These are phyloP conservation scores for Dromius quadrimaculatus DNA, from an alignment of 2,888 invertebrate species.

Conservation along the genomic window DNA sequence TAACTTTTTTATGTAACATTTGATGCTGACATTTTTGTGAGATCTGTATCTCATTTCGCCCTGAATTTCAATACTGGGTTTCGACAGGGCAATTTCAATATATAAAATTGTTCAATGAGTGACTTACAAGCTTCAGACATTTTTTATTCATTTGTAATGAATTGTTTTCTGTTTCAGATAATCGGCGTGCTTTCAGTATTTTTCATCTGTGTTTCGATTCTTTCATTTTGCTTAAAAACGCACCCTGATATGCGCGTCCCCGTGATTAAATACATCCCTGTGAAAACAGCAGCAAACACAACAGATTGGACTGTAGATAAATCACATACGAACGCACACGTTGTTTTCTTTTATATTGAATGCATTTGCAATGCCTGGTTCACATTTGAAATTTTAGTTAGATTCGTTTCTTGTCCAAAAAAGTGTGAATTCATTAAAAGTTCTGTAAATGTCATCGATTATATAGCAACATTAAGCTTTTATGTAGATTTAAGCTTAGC, in stretches of 20 bases:
- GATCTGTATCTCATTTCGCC: too few species aligned
- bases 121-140: too few species aligned
- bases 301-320: constrained; percentile 90
- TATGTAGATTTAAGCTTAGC: constrained; percentile 94
- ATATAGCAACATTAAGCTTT: constrained; percentile 98
- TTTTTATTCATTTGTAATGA: too few species aligned
- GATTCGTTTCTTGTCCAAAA: constrained; percentile 91
- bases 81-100: too few species aligned
- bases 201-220: constrained; percentile 99
- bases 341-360: constrained; percentile 98
- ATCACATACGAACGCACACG: constrained; percentile 93
- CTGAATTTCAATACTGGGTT: too few species aligned
- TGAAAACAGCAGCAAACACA: constrained; percentile 80
- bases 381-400: constrained; percentile 90
- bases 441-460: constrained; percentile 98
- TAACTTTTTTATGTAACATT: too few species aligned
- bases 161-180: constrained; percentile 81
- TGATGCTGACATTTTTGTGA: too few species aligned
- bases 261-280: constrained; percentile 83
- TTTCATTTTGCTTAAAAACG: constrained; percentile 99
- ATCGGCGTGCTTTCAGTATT: constrained; percentile 98
- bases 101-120: too few species aligned
- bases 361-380: constrained; percentile 99
- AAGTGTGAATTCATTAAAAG: constrained; percentile 95
- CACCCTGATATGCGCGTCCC: constrained; percentile 98